Evolutionary conservation across 2,888 invertebrate genomes (phyloP).

Genomic region (Euzophera pinguis): DNA sequence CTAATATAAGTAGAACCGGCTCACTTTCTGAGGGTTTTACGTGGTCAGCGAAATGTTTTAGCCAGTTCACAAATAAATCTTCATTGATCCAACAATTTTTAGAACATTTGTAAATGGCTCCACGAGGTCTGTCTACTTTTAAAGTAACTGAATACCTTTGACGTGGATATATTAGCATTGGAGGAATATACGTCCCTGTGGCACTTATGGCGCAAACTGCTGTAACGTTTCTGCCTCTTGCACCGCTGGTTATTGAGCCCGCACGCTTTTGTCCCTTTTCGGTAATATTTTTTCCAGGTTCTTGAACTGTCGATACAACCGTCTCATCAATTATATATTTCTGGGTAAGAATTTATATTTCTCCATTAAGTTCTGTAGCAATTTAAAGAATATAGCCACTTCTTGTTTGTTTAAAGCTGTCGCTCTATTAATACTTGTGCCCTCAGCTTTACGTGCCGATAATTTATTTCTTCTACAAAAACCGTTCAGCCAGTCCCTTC

Average conservation of each 20-base stretch:
- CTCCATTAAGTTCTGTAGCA: constrained; percentile 14
- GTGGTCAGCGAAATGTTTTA: constrained; percentile 31
- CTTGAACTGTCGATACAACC: constrained; percentile 25
- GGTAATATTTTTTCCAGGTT: too few species aligned
- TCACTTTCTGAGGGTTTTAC: constrained; percentile 23
- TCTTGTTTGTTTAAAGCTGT: constrained; percentile 16
- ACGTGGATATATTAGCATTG: constrained; percentile 23
- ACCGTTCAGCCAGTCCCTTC: constrained; percentile 13
- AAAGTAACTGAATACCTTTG: constrained; percentile 16
- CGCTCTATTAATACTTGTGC: constrained; percentile 13
- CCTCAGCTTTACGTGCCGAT: constrained; percentile 14
- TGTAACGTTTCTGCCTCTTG: constrained; percentile 19
- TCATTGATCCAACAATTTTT: constrained; percentile 29
- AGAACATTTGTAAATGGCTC: constrained; percentile 26
- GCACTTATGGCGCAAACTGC: constrained; percentile 18
- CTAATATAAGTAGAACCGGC: constrained; percentile 30
- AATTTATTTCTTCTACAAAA: constrained; percentile 15
- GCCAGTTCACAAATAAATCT: constrained; percentile 31
- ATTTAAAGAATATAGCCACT: constrained; percentile 15
- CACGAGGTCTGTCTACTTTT: constrained; percentile 21
- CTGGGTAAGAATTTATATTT: constrained; percentile 19
- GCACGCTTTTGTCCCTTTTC: too few species aligned
- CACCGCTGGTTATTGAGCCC: constrained; percentile 8
- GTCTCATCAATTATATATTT: constrained; percentile 43
- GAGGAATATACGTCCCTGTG: constrained; percentile 19